Evolutionary conservation across 2,113 vertebrate species (phyloP).

Genomic region (Microcebus lehilahytsara): DNA sequence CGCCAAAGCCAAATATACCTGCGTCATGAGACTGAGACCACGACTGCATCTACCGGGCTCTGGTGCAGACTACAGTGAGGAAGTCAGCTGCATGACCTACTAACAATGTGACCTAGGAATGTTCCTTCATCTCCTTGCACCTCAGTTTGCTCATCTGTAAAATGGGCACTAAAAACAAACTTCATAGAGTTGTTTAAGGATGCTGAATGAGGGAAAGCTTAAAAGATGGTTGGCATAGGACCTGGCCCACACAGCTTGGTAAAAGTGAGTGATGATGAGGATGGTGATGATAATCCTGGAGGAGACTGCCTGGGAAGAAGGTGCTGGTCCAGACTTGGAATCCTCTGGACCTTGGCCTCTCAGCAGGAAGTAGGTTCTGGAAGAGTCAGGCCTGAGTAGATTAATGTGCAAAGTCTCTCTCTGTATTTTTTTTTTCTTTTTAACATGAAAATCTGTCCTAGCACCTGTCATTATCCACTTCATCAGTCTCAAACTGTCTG

Average conservation of each 20-base stretch:
- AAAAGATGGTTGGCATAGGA: background rate
- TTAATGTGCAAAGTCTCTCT: conserved; percentile 48
- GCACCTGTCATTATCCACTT: conserved; percentile 80
- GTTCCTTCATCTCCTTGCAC: background rate
- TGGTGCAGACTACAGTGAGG: background rate
- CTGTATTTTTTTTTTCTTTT: conserved; percentile 3
- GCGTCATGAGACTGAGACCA: background rate
- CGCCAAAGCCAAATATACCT: background rate
- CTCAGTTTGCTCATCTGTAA: background rate
- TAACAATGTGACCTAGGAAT: background rate
- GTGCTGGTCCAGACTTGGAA: background rate
- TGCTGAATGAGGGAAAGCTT: background rate
- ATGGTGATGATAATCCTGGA: background rate
- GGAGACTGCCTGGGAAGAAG: background rate
- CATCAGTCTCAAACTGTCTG: conserved; percentile 78
- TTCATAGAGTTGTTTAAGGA: background rate
- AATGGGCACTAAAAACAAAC: background rate
- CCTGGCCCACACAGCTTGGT: background rate
- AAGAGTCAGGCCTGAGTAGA: background rate
- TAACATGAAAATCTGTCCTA: conserved; percentile 58
- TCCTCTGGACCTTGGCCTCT: background rate
- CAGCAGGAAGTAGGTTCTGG: background rate
- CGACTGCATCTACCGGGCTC: background rate
- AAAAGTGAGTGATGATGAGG: background rate
- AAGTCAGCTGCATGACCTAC: background rate